Conservation (phyloP, 2,888 invertebrate genomes). For the Cephus runcator region DNA sequence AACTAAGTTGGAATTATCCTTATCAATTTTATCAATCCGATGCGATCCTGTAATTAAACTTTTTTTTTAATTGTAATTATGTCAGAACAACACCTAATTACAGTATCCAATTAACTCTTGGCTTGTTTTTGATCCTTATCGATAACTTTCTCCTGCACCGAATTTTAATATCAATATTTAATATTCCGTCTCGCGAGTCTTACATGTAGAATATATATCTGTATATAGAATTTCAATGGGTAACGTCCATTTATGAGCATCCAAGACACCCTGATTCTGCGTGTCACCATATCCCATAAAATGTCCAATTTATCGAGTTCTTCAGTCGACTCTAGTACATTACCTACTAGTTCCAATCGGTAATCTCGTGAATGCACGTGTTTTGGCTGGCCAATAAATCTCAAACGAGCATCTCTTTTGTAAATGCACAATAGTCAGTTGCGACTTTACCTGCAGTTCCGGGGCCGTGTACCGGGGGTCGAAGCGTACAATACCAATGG, state of each 20-base stretch:
- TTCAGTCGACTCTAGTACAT: background rate
- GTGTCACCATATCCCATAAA: no score
- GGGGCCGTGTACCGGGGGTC: slow-evolving; percentile 5
- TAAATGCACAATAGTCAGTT: slow-evolving; percentile 20
- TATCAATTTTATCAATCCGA: background rate
- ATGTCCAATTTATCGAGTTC: no score
- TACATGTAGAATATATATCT: no score
- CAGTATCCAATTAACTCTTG: background rate
- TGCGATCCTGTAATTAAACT: background rate
- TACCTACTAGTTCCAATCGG: background rate
- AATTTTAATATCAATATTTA: no score
- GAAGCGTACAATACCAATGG: slow-evolving; percentile 43
- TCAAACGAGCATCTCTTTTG: slow-evolving; percentile 27
- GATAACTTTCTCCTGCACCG: background rate
- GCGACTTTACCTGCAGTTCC: background rate
- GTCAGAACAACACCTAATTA: background rate
- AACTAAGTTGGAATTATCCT: background rate
- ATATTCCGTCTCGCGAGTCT: no score
- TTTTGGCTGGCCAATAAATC: slow-evolving; percentile 35
- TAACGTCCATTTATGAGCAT: no score
- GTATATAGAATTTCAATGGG: no score
- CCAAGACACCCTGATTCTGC: no score
- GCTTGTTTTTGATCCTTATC: background rate
- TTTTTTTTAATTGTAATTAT: background rate
- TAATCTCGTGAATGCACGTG: slow-evolving; percentile 19